Conservation (phyloP, 92 coral and sea anemone genomes). For the Palythoa caribaeorum region DNA sequence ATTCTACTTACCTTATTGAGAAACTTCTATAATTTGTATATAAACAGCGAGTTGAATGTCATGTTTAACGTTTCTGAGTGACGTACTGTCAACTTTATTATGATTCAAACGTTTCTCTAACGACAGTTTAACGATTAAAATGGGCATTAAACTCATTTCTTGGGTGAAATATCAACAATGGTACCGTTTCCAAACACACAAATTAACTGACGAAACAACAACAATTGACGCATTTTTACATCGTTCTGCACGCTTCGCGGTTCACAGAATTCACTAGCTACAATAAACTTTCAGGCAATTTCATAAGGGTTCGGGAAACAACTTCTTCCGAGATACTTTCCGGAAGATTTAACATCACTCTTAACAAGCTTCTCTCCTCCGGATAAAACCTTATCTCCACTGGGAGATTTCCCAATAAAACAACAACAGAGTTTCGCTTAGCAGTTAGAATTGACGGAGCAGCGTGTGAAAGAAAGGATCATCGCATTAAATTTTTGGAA, state of each 20-base stretch:
- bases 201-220: background rate
- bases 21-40: background rate
- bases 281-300: background rate
- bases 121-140: background rate
- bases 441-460: background rate
- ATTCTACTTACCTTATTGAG: background rate
- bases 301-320: background rate
- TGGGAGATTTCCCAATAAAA: background rate
- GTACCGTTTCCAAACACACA: background rate
- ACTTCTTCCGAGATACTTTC: background rate
- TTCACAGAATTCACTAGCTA: background rate
- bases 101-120: background rate
- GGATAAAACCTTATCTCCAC: constrained; percentile 21
- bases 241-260: background rate
- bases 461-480: background rate
- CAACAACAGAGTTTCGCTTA: background rate
- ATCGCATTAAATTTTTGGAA: background rate
- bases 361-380: constrained; percentile 13
- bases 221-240: background rate
- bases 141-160: background rate
- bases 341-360: background rate
- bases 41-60: background rate
- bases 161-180: background rate
- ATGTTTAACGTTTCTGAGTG: background rate
- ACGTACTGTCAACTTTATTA: background rate